Percentiles rank a stretch among this genome's conserved stretches.
Conservation (phyloP, 2,888 invertebrate species). For the Liopterus haemorrhoidalis region DNA sequence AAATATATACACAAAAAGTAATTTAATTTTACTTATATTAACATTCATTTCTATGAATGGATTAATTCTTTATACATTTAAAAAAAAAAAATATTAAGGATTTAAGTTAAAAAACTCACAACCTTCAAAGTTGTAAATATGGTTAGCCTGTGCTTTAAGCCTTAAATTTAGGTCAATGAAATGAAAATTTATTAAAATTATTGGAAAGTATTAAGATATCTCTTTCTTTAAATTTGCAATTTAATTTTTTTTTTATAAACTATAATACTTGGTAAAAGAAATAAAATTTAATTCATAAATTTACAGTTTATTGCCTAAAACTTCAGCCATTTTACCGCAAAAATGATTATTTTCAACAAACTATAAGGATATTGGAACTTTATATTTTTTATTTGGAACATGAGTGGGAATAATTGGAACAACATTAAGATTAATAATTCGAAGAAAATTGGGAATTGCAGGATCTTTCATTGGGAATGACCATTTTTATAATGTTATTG, state of each 20-base stretch:
- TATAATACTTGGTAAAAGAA: constrained; percentile 55
- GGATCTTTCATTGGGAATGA: constrained; percentile 65
- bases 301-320: constrained; percentile 60
- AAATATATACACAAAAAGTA: constrained; percentile 42
- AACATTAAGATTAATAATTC: constrained; percentile 65
- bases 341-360: constrained; percentile 66
- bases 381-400: constrained; percentile 63
- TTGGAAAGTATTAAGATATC: constrained; percentile 29
- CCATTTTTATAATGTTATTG: constrained; percentile 72
- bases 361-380: constrained; percentile 71
- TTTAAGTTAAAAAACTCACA: constrained; percentile 60
- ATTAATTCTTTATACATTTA: constrained; percentile 32
- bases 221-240: constrained; percentile 57
- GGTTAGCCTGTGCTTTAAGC: constrained; percentile 54
- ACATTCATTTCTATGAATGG: constrained; percentile 38
- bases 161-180: constrained; percentile 47
- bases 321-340: constrained; percentile 59
- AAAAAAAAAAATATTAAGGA: constrained; percentile 38
- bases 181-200: constrained; percentile 1
- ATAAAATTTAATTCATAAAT: constrained; percentile 52
- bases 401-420: constrained; percentile 67
- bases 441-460: constrained; percentile 63
- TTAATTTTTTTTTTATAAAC: constrained; percentile 54
- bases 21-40: constrained; percentile 33
- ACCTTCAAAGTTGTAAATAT: constrained; percentile 60